These are phyloP conservation scores for Chrysochloris asiatica DNA, from an alignment of 2,113 vertebrate genomes.

Conservation along the genomic window DNA sequence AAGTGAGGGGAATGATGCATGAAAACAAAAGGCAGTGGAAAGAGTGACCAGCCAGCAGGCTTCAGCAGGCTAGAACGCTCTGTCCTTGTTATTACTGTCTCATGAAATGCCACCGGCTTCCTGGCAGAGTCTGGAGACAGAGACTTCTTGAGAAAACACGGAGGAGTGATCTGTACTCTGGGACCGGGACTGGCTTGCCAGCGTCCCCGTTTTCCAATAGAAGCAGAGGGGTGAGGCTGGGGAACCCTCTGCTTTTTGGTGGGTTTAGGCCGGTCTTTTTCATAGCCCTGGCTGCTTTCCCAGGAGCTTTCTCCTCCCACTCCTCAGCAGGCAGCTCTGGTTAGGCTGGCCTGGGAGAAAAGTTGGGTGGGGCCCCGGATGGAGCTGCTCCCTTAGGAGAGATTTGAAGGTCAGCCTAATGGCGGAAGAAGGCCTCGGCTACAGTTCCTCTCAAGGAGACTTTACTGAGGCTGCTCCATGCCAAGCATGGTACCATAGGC, in stretches of 20 bases:
- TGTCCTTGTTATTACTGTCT: constrained; percentile 77
- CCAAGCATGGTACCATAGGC: not conserved
- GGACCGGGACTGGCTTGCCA: not conserved
- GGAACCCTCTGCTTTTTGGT: not conserved
- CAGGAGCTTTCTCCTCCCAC: constrained; percentile 47
- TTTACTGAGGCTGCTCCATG: not conserved
- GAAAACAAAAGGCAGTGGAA: constrained; percentile 80
- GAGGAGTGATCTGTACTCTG: constrained; percentile 3
- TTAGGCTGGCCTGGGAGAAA: constrained; percentile 49
- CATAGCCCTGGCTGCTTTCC: constrained; percentile 62
- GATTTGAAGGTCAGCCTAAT: constrained; percentile 57
- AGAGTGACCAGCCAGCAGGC: constrained; percentile 76
- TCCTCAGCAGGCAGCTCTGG: constrained; percentile 1
- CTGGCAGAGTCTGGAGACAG: constrained; percentile 74
- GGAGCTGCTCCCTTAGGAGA: constrained; percentile 23
- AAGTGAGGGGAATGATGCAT: constrained; percentile 74
- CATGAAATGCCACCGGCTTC: constrained; percentile 63
- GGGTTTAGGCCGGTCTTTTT: not conserved
- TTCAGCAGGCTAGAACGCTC: constrained; percentile 76
- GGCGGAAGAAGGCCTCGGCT: constrained; percentile 14
- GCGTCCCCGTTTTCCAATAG: not conserved
- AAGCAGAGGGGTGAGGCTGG: not conserved
- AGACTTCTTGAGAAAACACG: constrained; percentile 67
- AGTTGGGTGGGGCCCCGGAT: constrained; percentile 49
- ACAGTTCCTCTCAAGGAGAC: not conserved